Evolutionary conservation across 2,113 vertebrate species (phyloP).

Genomic region (Corapipo altera): DNA sequence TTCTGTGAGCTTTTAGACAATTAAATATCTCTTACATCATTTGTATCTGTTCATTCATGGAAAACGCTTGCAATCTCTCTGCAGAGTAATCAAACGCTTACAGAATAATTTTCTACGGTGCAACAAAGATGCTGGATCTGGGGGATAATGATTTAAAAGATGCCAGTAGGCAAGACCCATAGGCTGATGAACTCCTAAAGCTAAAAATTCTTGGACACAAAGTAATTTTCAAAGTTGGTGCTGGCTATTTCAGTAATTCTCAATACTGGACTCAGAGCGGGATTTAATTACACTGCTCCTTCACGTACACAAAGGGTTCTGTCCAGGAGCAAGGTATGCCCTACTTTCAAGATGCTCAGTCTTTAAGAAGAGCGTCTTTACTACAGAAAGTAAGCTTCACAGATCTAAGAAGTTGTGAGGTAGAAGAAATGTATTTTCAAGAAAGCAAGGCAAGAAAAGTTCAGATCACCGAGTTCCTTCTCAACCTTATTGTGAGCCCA

Average conservation of each 20-base stretch:
- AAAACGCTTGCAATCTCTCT: not conserved
- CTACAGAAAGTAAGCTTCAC: not conserved
- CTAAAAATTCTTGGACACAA: not conserved
- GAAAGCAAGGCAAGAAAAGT: not conserved
- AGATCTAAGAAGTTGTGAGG: not conserved
- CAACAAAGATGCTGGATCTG: not conserved
- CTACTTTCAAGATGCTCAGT: not conserved
- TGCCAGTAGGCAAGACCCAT: not conserved
- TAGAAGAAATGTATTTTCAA: not conserved
- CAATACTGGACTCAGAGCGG: rapidly evolving
- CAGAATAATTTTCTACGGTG: not conserved
- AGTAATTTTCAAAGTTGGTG: not conserved
- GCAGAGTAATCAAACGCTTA: not conserved
- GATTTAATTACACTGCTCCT: not conserved
- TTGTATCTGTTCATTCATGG: not conserved
- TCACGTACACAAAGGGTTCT: not conserved
- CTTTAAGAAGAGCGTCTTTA: not conserved
- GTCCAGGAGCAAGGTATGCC: not conserved
- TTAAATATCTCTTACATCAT: not conserved
- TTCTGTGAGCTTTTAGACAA: not conserved
- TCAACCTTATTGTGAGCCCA: not conserved
- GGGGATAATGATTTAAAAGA: not conserved
- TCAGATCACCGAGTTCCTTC: not conserved
- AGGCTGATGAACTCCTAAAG: not conserved
- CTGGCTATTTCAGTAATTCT: not conserved